Conservation (phyloP, 2,797 vertebrate species). For the Heteromormyrus szaboi region DNA sequence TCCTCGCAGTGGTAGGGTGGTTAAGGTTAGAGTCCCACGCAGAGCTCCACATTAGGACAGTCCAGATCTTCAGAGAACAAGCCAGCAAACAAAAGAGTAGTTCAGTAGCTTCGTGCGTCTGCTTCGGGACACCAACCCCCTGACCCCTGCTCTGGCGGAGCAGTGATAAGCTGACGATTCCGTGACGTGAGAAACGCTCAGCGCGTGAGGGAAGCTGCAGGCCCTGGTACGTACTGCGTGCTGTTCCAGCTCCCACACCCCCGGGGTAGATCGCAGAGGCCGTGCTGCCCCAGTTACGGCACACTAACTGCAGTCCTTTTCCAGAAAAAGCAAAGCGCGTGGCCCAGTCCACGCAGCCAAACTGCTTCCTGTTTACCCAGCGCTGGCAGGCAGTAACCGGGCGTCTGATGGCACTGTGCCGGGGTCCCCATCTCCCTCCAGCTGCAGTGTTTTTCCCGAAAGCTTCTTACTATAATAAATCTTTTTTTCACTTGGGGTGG, state of each 20-base stretch:
- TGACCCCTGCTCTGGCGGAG: background rate
- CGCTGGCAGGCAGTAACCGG: conserved; percentile 57
- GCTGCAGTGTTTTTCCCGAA: conserved; percentile 50
- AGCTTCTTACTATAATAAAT: conserved; percentile 61
- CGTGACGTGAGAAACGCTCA: background rate
- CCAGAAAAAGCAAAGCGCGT: conserved; percentile 13
- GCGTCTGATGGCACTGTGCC: conserved; percentile 53
- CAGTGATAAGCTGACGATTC: background rate
- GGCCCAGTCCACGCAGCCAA: conserved; percentile 34
- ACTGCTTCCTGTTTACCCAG: conserved; percentile 64
- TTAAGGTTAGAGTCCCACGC: background rate
- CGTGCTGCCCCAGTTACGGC: background rate
- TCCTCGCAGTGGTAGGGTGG: background rate
- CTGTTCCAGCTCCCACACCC: background rate
- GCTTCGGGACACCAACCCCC: background rate
- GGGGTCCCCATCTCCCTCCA: conserved; percentile 59
- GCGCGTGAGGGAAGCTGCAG: background rate
- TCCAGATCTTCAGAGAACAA: background rate
- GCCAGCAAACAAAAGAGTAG: background rate
- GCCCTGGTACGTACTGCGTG: background rate
- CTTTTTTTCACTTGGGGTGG: conserved; percentile 25
- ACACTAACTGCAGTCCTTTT: background rate
- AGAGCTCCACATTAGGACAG: background rate
- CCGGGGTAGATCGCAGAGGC: background rate
- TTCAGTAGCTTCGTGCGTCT: background rate